Evolutionary conservation across 2,797 vertebrate species (phyloP), one percentile per base, ranked within the genome.

Genomic region (Nyctalus aviator): DNA sequence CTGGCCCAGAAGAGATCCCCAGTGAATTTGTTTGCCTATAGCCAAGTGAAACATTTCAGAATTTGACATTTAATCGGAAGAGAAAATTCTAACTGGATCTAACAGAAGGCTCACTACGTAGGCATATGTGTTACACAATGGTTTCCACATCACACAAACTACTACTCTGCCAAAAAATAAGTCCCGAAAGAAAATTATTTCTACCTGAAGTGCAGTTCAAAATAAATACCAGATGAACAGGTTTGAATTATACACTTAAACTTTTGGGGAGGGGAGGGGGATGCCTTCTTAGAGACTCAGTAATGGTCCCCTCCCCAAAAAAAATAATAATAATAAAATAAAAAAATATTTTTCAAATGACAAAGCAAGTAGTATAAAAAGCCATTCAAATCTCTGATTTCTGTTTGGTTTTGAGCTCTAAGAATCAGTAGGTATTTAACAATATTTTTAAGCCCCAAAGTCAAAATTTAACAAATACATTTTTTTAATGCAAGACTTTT

Each of bases 1-100:
- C 85, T 96, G 81, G 96, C 6, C 14, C 20, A 94, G 89, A 95
- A 81, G 66, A 94, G 93, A 89, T 95, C 96, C 94, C 96, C 96
- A 2, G 64, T 93, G 94, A 96, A 97, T 98, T 88, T 92, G 91
- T 96, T 94, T 95, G 88, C 86, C 92, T 72, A 6, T 0, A 2
- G 97, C 97, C 98, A 98, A 98, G 91, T 87, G 96, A 96, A 98
- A 98, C 0, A 8, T 89, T 96, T 97, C 96, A 96, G 95, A 96
- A 88, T 88, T 94, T 97, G 95, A 81, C 82, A 95, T 86, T 97
- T 95, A 96, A 84, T 96, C 91, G 84, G 95, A 94, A 96, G 86
- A 98, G 91, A 98, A 98, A 96, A 95, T 92, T 97, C 92, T 97
- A 97, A 97, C 75, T 96, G 95, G 90, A 97, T 97, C 93, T 96